Evolutionary conservation across 2,113 vertebrate species (phyloP).

Genomic region (Lipophrys pholis): DNA sequence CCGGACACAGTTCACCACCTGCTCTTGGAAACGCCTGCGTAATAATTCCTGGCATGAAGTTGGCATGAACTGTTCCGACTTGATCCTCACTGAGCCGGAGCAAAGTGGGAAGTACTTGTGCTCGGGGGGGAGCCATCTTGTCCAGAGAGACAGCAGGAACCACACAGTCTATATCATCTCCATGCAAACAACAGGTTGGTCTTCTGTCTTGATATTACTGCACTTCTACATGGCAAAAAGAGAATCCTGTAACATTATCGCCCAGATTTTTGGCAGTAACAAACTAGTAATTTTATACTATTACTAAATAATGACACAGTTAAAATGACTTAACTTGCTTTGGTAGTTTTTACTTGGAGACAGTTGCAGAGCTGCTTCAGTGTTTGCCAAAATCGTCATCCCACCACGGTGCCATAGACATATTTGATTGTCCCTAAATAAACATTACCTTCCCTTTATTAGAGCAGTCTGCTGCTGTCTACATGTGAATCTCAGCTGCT

Average conservation of each 20-base stretch:
- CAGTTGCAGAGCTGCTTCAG: too few species aligned
- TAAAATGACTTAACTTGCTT: too few species aligned
- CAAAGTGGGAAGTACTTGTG: constrained; percentile 65
- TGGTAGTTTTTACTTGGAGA: too few species aligned
- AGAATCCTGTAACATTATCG: neutral
- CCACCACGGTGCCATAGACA: too few species aligned
- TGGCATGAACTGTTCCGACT: accelerated
- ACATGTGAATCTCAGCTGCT: too few species aligned
- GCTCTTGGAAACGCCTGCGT: constrained; percentile 29
- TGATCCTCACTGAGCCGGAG: constrained; percentile 52
- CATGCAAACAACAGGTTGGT: constrained; percentile 45
- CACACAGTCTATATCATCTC: constrained; percentile 51
- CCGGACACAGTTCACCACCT: accelerated
- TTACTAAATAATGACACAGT: too few species aligned
- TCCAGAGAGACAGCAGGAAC: accelerated
- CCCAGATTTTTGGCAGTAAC: neutral
- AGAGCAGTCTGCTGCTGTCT: too few species aligned
- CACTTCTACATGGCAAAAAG: neutral
- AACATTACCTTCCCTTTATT: too few species aligned
- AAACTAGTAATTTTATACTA: too few species aligned
- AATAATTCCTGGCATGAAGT: constrained; percentile 9
- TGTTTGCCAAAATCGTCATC: too few species aligned
- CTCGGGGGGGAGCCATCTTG: accelerated
- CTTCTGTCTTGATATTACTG: neutral
- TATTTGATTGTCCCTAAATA: too few species aligned